These are phyloP conservation scores for Panulirus ornatus DNA, from an alignment of 1,140 invertebrate genomes.

Conservation along the genomic window DNA sequence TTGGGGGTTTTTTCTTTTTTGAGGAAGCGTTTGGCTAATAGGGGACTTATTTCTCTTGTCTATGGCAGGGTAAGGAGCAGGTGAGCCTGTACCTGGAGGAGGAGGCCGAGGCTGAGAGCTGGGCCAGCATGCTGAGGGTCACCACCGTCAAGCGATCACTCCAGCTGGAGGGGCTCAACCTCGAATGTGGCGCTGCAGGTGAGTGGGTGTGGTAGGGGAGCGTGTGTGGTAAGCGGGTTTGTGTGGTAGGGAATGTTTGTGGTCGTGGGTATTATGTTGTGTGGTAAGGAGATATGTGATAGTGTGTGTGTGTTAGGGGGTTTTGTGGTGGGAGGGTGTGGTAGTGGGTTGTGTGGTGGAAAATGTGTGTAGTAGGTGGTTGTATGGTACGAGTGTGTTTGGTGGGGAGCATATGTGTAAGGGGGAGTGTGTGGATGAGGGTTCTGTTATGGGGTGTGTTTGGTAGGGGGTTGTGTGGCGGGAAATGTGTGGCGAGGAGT, in stretches of 20 bases:
- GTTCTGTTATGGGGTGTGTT: not conserved
- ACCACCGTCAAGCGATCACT: slow-evolving; percentile 39
- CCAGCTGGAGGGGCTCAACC: slow-evolving; percentile 60
- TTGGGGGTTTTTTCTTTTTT: not conserved
- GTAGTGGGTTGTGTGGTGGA: not conserved
- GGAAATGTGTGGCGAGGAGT: too few relatives aligned
- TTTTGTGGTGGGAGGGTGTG: not conserved
- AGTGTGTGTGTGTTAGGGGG: not conserved
- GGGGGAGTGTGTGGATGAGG: not conserved
- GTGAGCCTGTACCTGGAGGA: slow-evolving; percentile 39
- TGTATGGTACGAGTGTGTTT: not conserved
- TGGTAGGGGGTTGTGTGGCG: not conserved
- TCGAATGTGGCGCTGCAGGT: slow-evolving; percentile 60
- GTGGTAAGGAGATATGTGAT: not conserved
- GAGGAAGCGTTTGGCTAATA: not conserved
- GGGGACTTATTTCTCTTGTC: not conserved
- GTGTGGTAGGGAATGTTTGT: not conserved
- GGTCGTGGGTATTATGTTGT: not conserved
- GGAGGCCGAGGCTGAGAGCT: slow-evolving; percentile 38
- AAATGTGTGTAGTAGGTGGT: not conserved
- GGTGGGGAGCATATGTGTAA: too few relatives aligned
- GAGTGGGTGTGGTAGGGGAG: not conserved
- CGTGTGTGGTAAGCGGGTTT: not conserved
- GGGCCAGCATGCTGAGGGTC: slow-evolving; percentile 42
- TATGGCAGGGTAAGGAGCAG: slow-evolving; percentile 45